Conservation (phyloP, 2,797 vertebrate genomes). For the Rachycentron canadum region DNA sequence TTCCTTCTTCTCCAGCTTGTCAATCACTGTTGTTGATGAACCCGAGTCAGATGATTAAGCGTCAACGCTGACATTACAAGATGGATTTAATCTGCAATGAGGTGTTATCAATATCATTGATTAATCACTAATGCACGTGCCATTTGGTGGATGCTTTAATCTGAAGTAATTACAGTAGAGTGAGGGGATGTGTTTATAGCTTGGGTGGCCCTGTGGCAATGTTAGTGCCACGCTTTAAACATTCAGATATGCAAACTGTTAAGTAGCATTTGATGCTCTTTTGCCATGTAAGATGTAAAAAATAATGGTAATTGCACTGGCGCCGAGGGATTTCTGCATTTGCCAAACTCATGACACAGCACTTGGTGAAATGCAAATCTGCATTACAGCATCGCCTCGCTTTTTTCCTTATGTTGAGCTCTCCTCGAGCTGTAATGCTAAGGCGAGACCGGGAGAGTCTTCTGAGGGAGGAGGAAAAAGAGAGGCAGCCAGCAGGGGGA, state of each 20-base stretch:
- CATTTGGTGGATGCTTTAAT: conserved; percentile 51
- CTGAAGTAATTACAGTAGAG: conserved; percentile 40
- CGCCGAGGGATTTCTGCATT: conserved; percentile 55
- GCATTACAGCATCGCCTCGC: conserved; percentile 56
- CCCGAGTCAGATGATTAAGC: conserved; percentile 57
- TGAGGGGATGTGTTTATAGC: conserved; percentile 13
- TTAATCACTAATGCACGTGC: conserved; percentile 48
- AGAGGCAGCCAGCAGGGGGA: conserved; percentile 86
- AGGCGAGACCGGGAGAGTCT: conserved; percentile 40
- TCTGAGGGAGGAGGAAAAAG: conserved; percentile 49
- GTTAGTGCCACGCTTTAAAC: conserved; percentile 20
- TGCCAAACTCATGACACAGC: conserved; percentile 74
- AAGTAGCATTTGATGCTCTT: conserved; percentile 53
- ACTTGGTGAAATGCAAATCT: conserved; percentile 64
- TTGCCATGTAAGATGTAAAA: conserved; percentile 54
- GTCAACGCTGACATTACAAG: conserved; percentile 37
- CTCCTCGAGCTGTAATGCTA: conserved; percentile 27
- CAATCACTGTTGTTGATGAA: conserved; percentile 71
- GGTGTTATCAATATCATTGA: conserved; percentile 71
- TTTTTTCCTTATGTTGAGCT: conserved; percentile 52
- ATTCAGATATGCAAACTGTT: conserved; percentile 39
- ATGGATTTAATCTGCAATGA: conserved; percentile 62
- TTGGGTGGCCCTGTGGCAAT: conserved; percentile 31
- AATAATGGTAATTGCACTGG: conserved; percentile 67
- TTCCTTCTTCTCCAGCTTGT: conserved; percentile 53